Base-by-base conservation (phyloP, 2,888 invertebrate genomes). In the Thera britannica region DNA sequence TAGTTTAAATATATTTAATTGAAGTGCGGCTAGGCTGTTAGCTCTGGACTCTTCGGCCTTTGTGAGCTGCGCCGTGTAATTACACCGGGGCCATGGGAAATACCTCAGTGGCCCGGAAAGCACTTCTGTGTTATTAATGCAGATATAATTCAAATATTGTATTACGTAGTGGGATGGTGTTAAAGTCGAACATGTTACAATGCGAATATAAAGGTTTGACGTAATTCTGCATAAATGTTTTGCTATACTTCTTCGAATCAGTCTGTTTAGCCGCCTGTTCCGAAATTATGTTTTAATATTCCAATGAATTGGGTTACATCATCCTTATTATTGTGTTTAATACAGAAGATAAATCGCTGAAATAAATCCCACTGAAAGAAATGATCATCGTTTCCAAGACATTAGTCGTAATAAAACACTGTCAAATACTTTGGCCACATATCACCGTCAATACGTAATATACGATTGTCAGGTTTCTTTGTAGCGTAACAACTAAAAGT, bases 11-110 rank as follows among this genome's bases (percentile, higher is more conserved):
- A 72, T 73, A 68, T 71, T 67, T 75, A 75, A 70, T 73, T 71
- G 71, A 63, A 68, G 67, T 70, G 68, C 68, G 67, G 57, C 63
- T 68, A 70, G 75, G 78, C 75, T 23, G 75, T 79, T 77, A 79
- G 77, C 84, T 79, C 79, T 23, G 23, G 79, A 76, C 81, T 79
- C 76, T 78, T 77, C 79, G 82, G 82, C 86, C 87, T 90, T 89
- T 90, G 90, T 88, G 87, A 85, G 80, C 81, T 79, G 81, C 82
- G 82, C 82, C 84, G 86, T 86, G 86, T 92, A 92, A 92, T 92
- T 92, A 91, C 90, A 90, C 87, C 79, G 90, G 92, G 90, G 88
- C 89, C 85, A 87, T 89, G 92, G 91, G 91, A 90, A 90, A 90
- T 90, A 86, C 83, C 87, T 88, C 84, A 86, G 82, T 84, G 84